Evolutionary conservation across 2,113 vertebrate genomes (phyloP).

Genomic region (Neotoma lepida): DNA sequence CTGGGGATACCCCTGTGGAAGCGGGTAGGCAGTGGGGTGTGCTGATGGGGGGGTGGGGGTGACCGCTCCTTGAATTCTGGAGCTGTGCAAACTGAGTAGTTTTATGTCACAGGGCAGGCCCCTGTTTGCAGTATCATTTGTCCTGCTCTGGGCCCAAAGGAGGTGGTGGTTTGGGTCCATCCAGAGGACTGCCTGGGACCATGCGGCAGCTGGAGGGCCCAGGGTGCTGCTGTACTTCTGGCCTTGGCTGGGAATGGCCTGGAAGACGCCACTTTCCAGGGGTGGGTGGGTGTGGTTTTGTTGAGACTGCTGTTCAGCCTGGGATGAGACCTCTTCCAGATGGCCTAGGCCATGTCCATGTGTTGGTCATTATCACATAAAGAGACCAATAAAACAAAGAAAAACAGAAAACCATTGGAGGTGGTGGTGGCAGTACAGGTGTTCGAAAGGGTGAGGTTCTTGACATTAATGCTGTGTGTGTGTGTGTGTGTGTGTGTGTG

Average conservation of each 20-base stretch:
- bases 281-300: constrained; percentile 44
- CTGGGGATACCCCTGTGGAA: background rate
- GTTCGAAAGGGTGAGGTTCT: constrained; percentile 56
- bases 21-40: background rate
- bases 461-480: background rate
- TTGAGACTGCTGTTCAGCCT: constrained; percentile 66
- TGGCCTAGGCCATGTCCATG: constrained; percentile 64
- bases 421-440: constrained; percentile 52
- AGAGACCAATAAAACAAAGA: constrained; percentile 72
- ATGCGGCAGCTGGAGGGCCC: background rate
- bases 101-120: constrained; percentile 84
- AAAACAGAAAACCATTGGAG: constrained; percentile 38
- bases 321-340: constrained; percentile 62
- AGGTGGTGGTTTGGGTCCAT: background rate
- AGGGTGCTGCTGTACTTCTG: background rate
- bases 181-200: constrained; percentile 36
- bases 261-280: constrained; percentile 41
- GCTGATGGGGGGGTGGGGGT: background rate
- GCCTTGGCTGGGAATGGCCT: constrained; percentile 12
- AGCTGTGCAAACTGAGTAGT: constrained; percentile 30
- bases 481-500: background rate
- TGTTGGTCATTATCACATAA: constrained; percentile 70
- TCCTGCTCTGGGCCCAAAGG: constrained; percentile 47
- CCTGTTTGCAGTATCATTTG: constrained; percentile 78
- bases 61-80: background rate